phyloP scores from a whole-genome alignment of 2,888 invertebrate genomes.

The Drepana falcataria region DNA sequence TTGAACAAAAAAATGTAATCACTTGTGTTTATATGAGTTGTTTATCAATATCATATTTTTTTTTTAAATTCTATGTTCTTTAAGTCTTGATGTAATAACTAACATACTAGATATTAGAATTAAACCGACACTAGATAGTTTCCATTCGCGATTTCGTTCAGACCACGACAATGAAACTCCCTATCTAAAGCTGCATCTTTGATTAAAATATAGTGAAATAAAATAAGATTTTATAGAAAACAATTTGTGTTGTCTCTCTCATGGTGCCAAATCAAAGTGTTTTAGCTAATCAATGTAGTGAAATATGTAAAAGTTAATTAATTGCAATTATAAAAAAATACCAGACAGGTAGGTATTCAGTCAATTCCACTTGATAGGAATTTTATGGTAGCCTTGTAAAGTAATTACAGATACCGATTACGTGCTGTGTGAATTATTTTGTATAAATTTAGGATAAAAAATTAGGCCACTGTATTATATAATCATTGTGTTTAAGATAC shows the following conservation, averaged over 20 bases:
- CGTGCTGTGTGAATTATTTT: not conserved
- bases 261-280: conserved; percentile 23
- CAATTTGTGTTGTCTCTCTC: conserved; percentile 17
- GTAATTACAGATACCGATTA: not conserved
- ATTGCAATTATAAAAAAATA: conserved; percentile 8
- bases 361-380: conserved; percentile 25
- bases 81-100: no score
- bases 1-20: no score
- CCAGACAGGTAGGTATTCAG: conserved; percentile 22
- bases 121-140: no score
- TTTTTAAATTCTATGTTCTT: no score
- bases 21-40: no score
- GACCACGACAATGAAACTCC: no score
- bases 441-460: not conserved
- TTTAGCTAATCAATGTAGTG: no score
- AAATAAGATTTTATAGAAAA: conserved; percentile 1
- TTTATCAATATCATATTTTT: no score
- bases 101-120: no score
- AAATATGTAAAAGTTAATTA: conserved; percentile 5
- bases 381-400: conserved; percentile 4
- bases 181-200: no score
- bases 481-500: not conserved
- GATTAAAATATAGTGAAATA: no score
- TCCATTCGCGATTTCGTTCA: no score
- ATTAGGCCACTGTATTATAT: not conserved